Evolutionary conservation across 1,140 invertebrate genomes (phyloP).

Genomic region (Cydia strobilella): DNA sequence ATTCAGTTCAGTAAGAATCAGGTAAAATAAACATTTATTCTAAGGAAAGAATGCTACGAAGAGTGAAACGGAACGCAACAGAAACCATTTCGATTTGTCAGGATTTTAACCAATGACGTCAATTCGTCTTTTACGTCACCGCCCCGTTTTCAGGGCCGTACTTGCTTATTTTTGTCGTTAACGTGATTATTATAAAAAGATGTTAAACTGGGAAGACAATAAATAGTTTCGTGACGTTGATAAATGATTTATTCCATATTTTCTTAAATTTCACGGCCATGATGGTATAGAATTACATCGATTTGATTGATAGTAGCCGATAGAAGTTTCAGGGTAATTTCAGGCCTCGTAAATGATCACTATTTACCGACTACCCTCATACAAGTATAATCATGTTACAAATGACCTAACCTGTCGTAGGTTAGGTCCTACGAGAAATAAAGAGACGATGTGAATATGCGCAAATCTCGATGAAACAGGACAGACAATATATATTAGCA

Average conservation of each 20-base stretch:
- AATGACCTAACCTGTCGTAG: too few species aligned
- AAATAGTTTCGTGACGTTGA: conserved; percentile 46
- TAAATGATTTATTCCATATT: conserved; percentile 33
- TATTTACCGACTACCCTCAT: neutral
- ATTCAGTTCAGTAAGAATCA: neutral
- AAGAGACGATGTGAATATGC: too few species aligned
- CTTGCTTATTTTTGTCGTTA: conserved; percentile 63
- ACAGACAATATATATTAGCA: too few species aligned
- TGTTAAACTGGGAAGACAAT: conserved; percentile 51
- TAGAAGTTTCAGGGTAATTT: too few species aligned
- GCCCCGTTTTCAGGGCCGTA: conserved; percentile 73
- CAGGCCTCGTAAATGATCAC: too few species aligned
- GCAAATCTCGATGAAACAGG: too few species aligned
- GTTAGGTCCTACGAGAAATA: too few species aligned
- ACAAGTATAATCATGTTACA: neutral
- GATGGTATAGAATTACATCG: neutral
- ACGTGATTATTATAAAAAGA: conserved; percentile 55
- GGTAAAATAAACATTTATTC: neutral
- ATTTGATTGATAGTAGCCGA: neutral
- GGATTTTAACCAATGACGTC: conserved; percentile 67
- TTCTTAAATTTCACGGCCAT: neutral
- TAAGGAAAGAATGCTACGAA: neutral
- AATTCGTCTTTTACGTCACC: conserved; percentile 67
- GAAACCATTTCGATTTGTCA: conserved; percentile 46
- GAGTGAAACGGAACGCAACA: conserved; percentile 58